Base-by-base conservation (phyloP, 2,888 invertebrate genomes). In the Prosapia bicincta region DNA sequence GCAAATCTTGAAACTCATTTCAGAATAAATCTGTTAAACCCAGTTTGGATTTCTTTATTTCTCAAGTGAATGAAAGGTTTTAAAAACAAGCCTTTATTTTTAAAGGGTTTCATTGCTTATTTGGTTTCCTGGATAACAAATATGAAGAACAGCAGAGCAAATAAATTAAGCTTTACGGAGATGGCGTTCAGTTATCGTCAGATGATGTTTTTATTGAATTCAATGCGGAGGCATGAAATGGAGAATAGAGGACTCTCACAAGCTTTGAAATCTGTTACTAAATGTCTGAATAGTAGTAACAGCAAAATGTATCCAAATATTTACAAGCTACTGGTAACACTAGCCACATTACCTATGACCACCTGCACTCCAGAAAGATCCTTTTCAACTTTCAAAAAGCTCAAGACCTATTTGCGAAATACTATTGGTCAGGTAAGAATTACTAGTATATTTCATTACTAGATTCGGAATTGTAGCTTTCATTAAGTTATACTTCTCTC, bases 361-460 rank as follows among this genome's bases (percentile, higher is more conserved):
- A 26, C 69, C 25, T 26, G 69, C 26, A 69, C 69, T 69, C 69
- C 69, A 69, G 26, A 26, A 15, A 69, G 69, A 26, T 69, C 69
- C 26, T 69, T 38, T 69, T 69, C 69, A 69, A 69, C 69, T 13
- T 69, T 69, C 26, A 69, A 26, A 26, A 69, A 26, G 26, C 25
- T 69, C 13, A 69, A 69, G 26, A 13, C 69, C 25, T 69, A 69
- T 26, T 26, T 69, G 10, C 25, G 15, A 26, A 69, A 69, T 15
- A 1, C 24, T 24, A 32, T 25, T 20, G 20, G 71, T 70, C 70
- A 30, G 72, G 38, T 43, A n/a, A 66, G 65, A 26, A 7, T 66
- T 23, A 54, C 69, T 67, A n/a, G n/a, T n/a, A n/a, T n/a, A n/a
- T n/a, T n/a, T n/a, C n/a, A n/a, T n/a, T n/a, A n/a, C n/a, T n/a